Conservation (phyloP, 2,113 vertebrate genomes). For the Protobothrops flavoviridis region DNA sequence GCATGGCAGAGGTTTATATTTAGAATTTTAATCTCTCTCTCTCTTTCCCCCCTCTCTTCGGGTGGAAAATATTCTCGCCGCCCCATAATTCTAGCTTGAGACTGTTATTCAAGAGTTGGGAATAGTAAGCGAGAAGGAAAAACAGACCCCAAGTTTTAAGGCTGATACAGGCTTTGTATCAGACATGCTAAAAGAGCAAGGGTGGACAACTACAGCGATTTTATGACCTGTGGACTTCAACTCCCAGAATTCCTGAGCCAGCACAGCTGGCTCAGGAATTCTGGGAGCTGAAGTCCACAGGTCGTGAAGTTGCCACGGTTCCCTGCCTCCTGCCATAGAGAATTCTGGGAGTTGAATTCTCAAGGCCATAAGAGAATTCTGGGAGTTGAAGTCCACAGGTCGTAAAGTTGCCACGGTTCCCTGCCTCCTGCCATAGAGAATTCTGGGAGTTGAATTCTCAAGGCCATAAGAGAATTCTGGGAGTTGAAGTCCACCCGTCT, state of each 20-base stretch:
- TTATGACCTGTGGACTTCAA: neutral
- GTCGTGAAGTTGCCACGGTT: neutral
- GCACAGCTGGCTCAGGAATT: neutral
- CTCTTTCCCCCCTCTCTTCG: too few relatives aligned
- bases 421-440: neutral
- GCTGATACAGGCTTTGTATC: neutral
- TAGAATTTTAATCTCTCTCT: neutral
- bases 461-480: neutral
- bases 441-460: too few relatives aligned
- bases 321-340: neutral
- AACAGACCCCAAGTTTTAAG: neutral
- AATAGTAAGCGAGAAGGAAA: neutral
- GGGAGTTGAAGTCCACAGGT: neutral
- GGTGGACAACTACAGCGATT: too few relatives aligned
- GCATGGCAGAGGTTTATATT: neutral
- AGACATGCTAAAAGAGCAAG: neutral
- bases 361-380: neutral
- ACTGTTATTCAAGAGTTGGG: neutral
- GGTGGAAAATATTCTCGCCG: neutral
- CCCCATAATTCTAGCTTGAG: neutral
- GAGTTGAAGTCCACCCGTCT: neutral
- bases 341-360: too few relatives aligned
- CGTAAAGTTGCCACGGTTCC: neutral
- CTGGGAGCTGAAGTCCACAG: neutral
- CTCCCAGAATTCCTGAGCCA: neutral